Evolutionary conservation across 2,113 vertebrate genomes (phyloP).

Genomic region (Onychostruthus taczanowskii): DNA sequence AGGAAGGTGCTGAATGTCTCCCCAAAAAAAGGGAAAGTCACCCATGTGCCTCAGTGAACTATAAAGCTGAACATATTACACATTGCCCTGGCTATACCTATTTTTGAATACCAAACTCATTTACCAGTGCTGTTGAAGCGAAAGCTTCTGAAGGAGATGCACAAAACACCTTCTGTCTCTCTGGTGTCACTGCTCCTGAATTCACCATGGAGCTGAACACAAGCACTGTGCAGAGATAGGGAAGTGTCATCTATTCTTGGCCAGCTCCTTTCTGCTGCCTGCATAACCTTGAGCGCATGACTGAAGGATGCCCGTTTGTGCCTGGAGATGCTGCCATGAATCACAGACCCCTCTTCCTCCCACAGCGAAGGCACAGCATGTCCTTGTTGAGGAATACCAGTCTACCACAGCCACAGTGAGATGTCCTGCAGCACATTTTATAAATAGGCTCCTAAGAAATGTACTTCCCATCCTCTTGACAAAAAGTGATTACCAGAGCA

Average conservation of each 20-base stretch:
- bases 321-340: slow-evolving; percentile 5
- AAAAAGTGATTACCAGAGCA: background rate
- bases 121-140: background rate
- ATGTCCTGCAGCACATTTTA: background rate
- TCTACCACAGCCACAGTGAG: background rate
- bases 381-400: slow-evolving; percentile 11
- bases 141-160: background rate
- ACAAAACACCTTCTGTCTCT: background rate
- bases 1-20: background rate
- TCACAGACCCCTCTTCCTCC: slow-evolving; percentile 2
- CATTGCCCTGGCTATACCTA: background rate
- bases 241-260: background rate
- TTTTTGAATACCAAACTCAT: background rate
- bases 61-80: background rate
- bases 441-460: background rate
- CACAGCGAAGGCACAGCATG: background rate
- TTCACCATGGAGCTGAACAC: background rate
- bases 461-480: background rate
- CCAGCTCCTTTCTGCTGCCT: background rate
- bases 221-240: background rate
- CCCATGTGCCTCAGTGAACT: background rate
- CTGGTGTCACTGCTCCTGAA: background rate
- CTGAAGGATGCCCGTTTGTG: slow-evolving; percentile 4
- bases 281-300: background rate
- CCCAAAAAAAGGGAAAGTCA: background rate